Percentiles rank a stretch among this genome's conserved stretches.
These are phyloP conservation scores for Lycia hirtaria DNA, from an alignment of 2,888 invertebrate genomes.

Conservation along the genomic window DNA sequence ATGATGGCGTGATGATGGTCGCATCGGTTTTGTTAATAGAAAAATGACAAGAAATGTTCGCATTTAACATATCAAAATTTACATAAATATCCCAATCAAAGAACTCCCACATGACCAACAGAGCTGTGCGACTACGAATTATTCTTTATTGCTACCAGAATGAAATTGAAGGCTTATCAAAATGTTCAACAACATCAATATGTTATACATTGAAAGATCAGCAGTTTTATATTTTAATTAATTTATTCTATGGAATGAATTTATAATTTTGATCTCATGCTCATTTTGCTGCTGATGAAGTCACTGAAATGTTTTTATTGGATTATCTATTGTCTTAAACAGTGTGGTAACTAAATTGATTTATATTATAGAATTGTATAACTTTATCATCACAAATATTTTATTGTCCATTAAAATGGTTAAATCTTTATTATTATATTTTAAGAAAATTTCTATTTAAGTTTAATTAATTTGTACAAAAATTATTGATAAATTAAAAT, in stretches of 20 bases:
- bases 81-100: too few species aligned
- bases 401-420: conserved; percentile 46
- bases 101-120: too few species aligned
- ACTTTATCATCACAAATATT: conserved; percentile 61
- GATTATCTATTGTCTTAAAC: conserved; percentile 20
- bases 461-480: conserved; percentile 79
- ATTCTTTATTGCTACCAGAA: too few species aligned
- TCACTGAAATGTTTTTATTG: conserved; percentile 38
- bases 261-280: conserved; percentile 72
- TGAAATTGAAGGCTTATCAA: too few species aligned
- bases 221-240: conserved; percentile 11
- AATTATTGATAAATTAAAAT: conserved; percentile 44
- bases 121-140: too few species aligned
- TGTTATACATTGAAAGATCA: neutral
- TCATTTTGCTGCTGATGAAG: conserved; percentile 63
- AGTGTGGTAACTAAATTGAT: conserved; percentile 17
- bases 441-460: conserved; percentile 52
- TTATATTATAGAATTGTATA: conserved; percentile 18
- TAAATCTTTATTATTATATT: conserved; percentile 53
- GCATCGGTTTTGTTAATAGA: too few species aligned
- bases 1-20: too few species aligned
- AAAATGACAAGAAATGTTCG: too few species aligned
- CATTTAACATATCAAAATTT: too few species aligned
- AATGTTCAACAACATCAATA: too few species aligned
- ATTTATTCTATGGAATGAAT: conserved; percentile 44